phyloP scores from a whole-genome alignment of 2,888 invertebrate species.

The Callinectes sapidus region DNA sequence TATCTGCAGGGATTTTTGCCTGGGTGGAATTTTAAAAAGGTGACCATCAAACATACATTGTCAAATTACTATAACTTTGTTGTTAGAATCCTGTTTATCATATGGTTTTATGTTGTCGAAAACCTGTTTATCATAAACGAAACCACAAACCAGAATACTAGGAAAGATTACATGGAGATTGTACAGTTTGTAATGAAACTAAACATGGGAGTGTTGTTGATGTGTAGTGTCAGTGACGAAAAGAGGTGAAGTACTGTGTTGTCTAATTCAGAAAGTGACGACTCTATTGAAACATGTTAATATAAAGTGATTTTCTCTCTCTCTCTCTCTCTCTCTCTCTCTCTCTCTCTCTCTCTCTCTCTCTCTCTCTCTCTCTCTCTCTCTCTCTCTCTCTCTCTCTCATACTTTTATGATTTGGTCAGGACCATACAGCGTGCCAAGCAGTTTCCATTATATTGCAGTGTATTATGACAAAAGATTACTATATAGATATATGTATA shows the following conservation, averaged over 20 bases:
- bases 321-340: too few relatives aligned
- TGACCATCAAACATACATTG: neutral
- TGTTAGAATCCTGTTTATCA: neutral
- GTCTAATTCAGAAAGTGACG: too few relatives aligned
- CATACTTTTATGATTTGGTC: too few relatives aligned
- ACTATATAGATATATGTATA: too few relatives aligned
- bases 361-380: too few relatives aligned
- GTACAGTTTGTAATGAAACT: neutral
- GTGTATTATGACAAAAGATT: too few relatives aligned
- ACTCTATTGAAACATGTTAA: too few relatives aligned
- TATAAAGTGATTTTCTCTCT: too few relatives aligned
- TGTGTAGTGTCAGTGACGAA: neutral
- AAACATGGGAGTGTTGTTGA: neutral
- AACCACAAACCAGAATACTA: neutral
- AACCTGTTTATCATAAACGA: neutral
- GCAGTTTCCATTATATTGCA: too few relatives aligned
- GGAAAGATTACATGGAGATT: neutral
- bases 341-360: too few relatives aligned
- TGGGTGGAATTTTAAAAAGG: neutral
- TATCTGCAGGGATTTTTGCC: conserved; percentile 1
- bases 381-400: too few relatives aligned
- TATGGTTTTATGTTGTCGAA: neutral
- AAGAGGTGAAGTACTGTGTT: neutral
- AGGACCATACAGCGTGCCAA: too few relatives aligned
- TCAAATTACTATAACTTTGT: neutral